Percentiles rank a stretch among this genome's conserved stretches.
Evolutionary conservation across 64 coral and sea anemone species (phyloP).

Genomic region (Catalaphyllia jardinei): DNA sequence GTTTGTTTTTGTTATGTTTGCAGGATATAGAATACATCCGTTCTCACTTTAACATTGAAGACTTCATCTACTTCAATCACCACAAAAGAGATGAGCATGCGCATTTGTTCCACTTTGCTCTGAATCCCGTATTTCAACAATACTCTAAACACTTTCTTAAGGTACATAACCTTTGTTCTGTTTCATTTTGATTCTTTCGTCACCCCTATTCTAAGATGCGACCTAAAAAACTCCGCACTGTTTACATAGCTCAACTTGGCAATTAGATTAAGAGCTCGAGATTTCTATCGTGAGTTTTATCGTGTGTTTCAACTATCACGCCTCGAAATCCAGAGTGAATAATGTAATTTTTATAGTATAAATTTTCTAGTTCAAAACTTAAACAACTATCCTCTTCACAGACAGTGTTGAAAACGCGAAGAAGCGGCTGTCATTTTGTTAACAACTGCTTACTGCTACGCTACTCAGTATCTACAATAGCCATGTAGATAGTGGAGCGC

Average conservation of each 20-base stretch:
- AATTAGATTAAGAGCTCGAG: background rate
- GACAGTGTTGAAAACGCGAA: too few relatives aligned
- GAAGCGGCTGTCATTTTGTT: too few relatives aligned
- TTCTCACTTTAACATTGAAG: slow-evolving; percentile 94
- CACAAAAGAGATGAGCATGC: slow-evolving; percentile 92
- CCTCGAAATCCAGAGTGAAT: too few relatives aligned
- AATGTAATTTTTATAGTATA: too few relatives aligned
- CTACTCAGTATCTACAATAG: too few relatives aligned
- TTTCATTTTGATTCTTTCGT: background rate
- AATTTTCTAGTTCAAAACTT: too few relatives aligned
- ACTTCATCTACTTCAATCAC: slow-evolving; percentile 97
- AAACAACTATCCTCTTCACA: too few relatives aligned
- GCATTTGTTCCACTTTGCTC: slow-evolving; percentile 81
- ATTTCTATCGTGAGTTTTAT: background rate
- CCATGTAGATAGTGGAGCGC: too few relatives aligned
- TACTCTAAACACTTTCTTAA: slow-evolving; percentile 98
- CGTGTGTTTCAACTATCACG: background rate
- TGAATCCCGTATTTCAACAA: slow-evolving; percentile 94
- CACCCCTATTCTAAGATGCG: too few relatives aligned
- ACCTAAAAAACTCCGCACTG: too few relatives aligned
- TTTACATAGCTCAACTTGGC: background rate
- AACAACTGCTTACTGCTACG: too few relatives aligned
- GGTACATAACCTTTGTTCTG: slow-evolving; percentile 30
- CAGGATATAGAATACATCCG: slow-evolving; percentile 97
- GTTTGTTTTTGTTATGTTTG: background rate